These are phyloP conservation scores for Tuberolachnus salignus DNA, from an alignment of 2,888 invertebrate genomes.

Conservation along the genomic window DNA sequence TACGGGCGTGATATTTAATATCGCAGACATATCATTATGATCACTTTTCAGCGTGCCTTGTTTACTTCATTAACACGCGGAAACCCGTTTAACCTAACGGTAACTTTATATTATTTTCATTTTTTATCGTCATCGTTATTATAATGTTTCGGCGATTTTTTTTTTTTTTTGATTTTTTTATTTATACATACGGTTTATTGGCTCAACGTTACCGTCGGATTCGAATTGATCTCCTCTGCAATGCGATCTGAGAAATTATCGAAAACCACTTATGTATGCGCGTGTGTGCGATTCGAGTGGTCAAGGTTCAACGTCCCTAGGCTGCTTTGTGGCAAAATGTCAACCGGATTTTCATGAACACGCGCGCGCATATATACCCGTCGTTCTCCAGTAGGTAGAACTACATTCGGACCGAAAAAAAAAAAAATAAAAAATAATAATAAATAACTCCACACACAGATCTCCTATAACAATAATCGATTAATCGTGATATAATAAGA, in stretches of 20 bases:
- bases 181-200: constrained; percentile 17
- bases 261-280: constrained; percentile 21
- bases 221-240: constrained; percentile 22
- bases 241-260: constrained; percentile 7
- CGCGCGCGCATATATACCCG: not conserved
- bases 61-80: not conserved
- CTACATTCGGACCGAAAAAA: not conserved
- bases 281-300: constrained; percentile 18
- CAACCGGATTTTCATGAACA: constrained; percentile 38
- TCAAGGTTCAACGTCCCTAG: constrained; percentile 41
- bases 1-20: not conserved
- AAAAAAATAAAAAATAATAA: no score
- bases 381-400: no score
- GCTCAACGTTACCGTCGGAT: not conserved
- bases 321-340: constrained; percentile 41
- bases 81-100: constrained; percentile 30
- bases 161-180: constrained; percentile 27
- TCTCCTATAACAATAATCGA: constrained; percentile 17
- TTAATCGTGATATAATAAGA: constrained; percentile 14
- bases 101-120: no score
- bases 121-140: no score
- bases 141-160: not conserved
- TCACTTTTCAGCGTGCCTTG: not conserved
- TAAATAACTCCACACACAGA: not conserved
- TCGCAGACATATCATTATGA: not conserved